A percentile compares a stretch with the other conserved stretches of the same genome.
Conservation (phyloP, 1,140 invertebrate species). For the Cydia fagiglandana region DNA sequence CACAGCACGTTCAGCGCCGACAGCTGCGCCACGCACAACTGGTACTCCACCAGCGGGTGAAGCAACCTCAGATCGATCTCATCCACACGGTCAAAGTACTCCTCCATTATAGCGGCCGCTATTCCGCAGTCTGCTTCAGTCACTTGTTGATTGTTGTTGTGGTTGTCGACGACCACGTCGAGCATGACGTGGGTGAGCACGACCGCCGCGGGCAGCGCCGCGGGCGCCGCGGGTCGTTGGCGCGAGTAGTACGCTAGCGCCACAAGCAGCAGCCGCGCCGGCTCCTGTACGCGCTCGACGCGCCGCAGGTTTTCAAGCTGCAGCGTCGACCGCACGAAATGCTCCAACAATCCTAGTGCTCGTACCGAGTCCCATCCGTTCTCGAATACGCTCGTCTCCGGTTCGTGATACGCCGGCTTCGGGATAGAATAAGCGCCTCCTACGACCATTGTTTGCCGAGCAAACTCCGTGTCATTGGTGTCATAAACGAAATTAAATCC, state of each 20-base stretch:
- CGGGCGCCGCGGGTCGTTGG: constrained; percentile 13
- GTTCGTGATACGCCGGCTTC: constrained; percentile 43
- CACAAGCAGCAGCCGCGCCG: constrained; percentile 42
- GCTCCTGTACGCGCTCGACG: constrained; percentile 35
- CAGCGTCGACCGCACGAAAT: constrained; percentile 44
- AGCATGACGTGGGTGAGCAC: constrained; percentile 47
- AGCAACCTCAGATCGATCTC: constrained; percentile 37
- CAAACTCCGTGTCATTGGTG: background rate
- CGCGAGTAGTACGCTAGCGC: constrained; percentile 45
- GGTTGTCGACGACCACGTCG: constrained; percentile 20
- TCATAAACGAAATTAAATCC: constrained; percentile 33
- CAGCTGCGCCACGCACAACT: constrained; percentile 45
- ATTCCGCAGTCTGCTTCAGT: constrained; percentile 35
- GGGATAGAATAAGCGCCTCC: constrained; percentile 3
- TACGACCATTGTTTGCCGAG: background rate
- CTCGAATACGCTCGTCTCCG: constrained; percentile 43
- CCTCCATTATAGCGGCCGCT: constrained; percentile 32
- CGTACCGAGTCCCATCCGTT: constrained; percentile 46
- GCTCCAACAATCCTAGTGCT: constrained; percentile 40
- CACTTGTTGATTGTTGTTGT: background rate
- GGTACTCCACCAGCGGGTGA: constrained; percentile 44
- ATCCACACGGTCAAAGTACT: constrained; percentile 35
- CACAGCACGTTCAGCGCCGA: constrained; percentile 53
- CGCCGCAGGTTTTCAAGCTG: constrained; percentile 8
- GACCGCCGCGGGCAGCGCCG: constrained; percentile 38